Evolutionary conservation across 2,888 invertebrate genomes (phyloP).

Genomic region (Pristionchus arcanus): DNA sequence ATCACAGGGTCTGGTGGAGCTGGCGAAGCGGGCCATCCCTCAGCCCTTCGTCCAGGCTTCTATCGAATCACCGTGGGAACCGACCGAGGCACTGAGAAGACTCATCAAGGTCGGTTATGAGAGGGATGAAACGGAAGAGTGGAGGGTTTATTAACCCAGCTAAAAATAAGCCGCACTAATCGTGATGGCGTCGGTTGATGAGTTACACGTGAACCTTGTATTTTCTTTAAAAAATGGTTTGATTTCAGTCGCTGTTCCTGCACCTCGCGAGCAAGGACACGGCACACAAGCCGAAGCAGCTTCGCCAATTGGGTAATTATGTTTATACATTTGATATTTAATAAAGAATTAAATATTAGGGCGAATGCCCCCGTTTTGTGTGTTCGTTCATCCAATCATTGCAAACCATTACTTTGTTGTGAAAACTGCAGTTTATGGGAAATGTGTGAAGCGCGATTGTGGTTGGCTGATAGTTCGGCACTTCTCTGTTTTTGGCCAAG

Average conservation of each 20-base stretch:
- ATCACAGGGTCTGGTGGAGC: constrained; percentile 18
- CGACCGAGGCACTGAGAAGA: neutral
- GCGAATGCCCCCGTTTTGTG: no score
- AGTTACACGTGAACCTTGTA: neutral
- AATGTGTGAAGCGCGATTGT: no score
- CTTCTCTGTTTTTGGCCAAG: no score
- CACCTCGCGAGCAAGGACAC: constrained; percentile 41
- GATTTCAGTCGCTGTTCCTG: constrained; percentile 32
- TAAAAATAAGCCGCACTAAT: no score
- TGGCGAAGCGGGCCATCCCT: neutral
- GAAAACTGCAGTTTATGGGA: no score
- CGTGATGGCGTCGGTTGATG: no score
- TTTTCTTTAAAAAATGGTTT: neutral
- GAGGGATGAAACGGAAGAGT: no score
- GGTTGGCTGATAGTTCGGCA: no score
- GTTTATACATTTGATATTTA: neutral
- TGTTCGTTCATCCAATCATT: no score
- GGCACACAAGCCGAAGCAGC: constrained; percentile 44
- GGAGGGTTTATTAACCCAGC: no score
- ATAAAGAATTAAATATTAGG: neutral
- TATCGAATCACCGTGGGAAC: constrained; percentile 38
- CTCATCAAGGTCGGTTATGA: constrained; percentile 28
- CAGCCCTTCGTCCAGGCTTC: neutral
- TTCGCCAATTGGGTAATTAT: constrained; percentile 6
- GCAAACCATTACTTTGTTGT: no score